These are phyloP conservation scores for Calonectris borealis DNA, from an alignment of 2,113 vertebrate genomes.

Conservation along the genomic window DNA sequence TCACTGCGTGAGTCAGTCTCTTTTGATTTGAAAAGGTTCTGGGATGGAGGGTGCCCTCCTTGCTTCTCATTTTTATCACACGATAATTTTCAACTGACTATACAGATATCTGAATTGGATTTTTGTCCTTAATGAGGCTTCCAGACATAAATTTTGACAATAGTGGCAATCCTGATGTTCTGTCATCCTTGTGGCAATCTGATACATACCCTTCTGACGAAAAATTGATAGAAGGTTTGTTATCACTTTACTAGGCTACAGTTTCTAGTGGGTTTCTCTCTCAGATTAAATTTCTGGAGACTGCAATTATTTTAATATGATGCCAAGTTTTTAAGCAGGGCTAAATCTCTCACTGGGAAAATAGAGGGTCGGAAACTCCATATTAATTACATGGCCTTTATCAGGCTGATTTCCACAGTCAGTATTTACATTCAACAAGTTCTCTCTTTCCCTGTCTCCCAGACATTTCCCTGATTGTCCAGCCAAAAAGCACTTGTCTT, in stretches of 20 bases:
- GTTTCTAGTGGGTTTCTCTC: neutral
- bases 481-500: neutral
- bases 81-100: neutral
- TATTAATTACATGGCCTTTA: neutral
- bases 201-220: neutral
- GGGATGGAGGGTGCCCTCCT: neutral
- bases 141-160: neutral
- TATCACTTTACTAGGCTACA: neutral
- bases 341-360: neutral
- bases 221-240: neutral
- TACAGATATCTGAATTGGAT: neutral
- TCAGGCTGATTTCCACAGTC: neutral
- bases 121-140: neutral
- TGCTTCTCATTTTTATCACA: neutral
- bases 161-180: neutral
- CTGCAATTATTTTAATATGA: neutral
- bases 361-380: neutral
- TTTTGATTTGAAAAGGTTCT: neutral
- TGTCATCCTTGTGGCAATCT: neutral
- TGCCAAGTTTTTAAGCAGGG: neutral
- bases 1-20: neutral
- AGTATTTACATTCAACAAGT: neutral
- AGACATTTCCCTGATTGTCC: neutral
- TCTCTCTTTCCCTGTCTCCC: neutral
- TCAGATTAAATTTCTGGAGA: neutral